Evolutionary conservation across 2,113 vertebrate species (phyloP), one percentile per base, ranked within the genome.

Genomic region (Arvicanthis niloticus): DNA sequence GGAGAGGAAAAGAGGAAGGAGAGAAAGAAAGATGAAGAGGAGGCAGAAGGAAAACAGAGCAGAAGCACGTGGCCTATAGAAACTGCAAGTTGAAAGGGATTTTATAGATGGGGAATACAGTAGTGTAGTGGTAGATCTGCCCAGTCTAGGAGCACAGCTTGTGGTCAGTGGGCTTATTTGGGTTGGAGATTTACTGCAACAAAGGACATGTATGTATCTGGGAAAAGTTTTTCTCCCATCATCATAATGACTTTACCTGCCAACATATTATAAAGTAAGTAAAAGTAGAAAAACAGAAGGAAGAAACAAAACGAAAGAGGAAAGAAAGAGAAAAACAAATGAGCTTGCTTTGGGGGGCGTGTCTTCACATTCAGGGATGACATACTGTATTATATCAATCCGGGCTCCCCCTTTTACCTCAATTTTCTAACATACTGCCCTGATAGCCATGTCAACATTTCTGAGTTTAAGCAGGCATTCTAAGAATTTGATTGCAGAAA

Each of bases 221-320:
- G 37, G 91, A 93, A 37, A 90, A 73, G 90, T 77, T 26, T 82
- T 91, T 96, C 51, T 37, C 56, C 12, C 34, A 12, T 95, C 16
- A 53, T 48, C 22, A n/a, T 58, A 89, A 84, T 62, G 73, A 73
- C 12, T 67, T 0, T 91, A 48, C 80, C 40, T 87, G 56, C 67
- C 70, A 95, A 88, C 91, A 34, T 80, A 91, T 81, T 89, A 86
- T 7, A 51, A 92, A 85, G 5, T 15, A 72, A 65, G 34, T 48
- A 45, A 31, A 21, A 31, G 51, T 51, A 51, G 11, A 51, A 29
- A 78, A 53, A 82, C 78, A 81, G 48, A 34, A 37, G 16, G 2
- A 82, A 48, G n/a, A 24, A 75, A 65, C 37, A 45, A 92, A 77
- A 78, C n/a, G 34, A 19, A 72, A 65, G 21, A 5, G 3, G 11